Conservation (phyloP, 2,888 invertebrate genomes). For the Agriopis marginaria region DNA sequence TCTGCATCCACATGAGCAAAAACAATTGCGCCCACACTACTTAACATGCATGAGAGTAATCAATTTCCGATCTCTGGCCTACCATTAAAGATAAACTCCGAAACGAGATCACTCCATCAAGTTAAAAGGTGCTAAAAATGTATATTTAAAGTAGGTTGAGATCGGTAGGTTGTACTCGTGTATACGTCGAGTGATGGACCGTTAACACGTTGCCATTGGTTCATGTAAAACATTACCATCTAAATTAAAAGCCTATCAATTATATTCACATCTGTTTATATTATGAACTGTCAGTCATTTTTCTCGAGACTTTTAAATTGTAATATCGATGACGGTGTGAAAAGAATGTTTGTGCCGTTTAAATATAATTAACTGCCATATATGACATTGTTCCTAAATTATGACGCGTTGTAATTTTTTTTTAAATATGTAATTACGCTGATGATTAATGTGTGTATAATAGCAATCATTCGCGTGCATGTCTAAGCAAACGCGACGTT, state of each 20-base stretch:
- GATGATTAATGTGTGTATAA: conserved; percentile 65
- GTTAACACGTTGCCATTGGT: conserved; percentile 59
- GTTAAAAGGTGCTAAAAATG: conserved; percentile 60
- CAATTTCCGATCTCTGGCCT: conserved; percentile 56
- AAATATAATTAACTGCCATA: conserved; percentile 53
- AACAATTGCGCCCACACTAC: conserved; percentile 45
- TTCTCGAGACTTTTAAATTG: conserved; percentile 33
- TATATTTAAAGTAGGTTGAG: conserved; percentile 59
- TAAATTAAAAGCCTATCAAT: conserved; percentile 68
- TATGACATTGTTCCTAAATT: conserved; percentile 34
- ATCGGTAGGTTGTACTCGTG: conserved; percentile 57
- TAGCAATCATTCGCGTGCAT: conserved; percentile 54
- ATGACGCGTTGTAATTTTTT: conserved; percentile 33
- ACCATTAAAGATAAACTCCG: conserved; percentile 47
- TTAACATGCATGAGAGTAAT: conserved; percentile 60
- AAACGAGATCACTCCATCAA: conserved; percentile 53
- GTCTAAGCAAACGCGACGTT: conserved; percentile 58
- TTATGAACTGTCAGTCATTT: conserved; percentile 63
- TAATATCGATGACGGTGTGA: conserved; percentile 57
- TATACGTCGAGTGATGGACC: conserved; percentile 54
- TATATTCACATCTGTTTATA: conserved; percentile 62
- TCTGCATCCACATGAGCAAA: conserved; percentile 48
- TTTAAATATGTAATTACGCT: conserved; percentile 43
- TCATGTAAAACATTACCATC: conserved; percentile 64
- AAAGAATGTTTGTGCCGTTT: conserved; percentile 52